phyloP scores from a whole-genome alignment of 2,113 vertebrate species.

The Halichoeres trimaculatus region DNA sequence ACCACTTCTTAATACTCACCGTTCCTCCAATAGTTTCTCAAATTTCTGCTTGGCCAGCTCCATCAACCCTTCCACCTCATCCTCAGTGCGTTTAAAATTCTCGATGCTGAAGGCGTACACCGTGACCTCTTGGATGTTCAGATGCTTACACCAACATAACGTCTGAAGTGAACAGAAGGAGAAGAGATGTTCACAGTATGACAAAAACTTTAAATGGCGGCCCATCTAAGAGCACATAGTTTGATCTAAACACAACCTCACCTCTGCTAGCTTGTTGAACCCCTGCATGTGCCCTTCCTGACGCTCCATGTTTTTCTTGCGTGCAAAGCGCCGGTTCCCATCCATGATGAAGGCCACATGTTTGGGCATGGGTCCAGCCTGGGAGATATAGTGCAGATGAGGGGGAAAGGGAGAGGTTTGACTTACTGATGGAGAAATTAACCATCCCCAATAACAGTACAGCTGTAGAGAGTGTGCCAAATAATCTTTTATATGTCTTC shows the following conservation, averaged over 20 bases:
- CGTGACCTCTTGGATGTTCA: constrained; percentile 94
- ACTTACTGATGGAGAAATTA: background rate
- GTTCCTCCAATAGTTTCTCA: constrained; percentile 89
- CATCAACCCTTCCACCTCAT: constrained; percentile 96
- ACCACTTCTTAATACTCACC: constrained; percentile 83
- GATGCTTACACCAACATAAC: constrained; percentile 93
- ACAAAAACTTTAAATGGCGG: background rate
- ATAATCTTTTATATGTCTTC: no score
- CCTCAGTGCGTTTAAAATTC: constrained; percentile 96
- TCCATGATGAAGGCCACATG: constrained; percentile 99
- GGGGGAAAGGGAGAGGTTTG: background rate
- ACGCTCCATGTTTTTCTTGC: constrained; percentile 90
- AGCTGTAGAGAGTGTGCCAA: background rate
- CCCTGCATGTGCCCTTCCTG: constrained; percentile 95
- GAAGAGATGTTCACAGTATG: background rate
- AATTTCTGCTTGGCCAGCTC: constrained; percentile 97
- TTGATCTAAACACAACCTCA: constrained; percentile 58
- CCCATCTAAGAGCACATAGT: background rate
- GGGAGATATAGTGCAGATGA: constrained; percentile 18
- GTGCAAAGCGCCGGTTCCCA: constrained; percentile 95
- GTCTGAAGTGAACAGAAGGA: constrained; percentile 80
- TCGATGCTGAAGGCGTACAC: constrained; percentile 99
- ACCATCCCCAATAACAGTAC: background rate
- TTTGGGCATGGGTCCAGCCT: constrained; percentile 97
- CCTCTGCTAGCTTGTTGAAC: constrained; percentile 97